Evolutionary conservation across 2,888 invertebrate genomes (phyloP), one percentile per base, ranked within the genome.

Genomic region (Pristionchus japonicus): DNA sequence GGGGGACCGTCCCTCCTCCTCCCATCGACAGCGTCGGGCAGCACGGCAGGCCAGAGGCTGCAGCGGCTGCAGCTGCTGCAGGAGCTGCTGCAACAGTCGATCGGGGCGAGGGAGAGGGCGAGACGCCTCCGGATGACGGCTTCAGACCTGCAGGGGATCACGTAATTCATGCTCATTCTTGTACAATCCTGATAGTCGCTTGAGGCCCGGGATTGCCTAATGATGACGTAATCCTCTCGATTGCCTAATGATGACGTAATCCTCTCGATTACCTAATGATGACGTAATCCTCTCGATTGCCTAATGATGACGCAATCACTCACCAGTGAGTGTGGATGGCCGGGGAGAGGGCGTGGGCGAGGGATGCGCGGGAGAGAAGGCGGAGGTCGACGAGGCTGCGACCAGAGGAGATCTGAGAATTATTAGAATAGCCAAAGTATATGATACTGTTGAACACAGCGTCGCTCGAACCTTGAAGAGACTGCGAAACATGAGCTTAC

Each of bases 321-420:
- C 3, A 52, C 70, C 80, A 80, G 77, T 17, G n/a, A 87, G 87
- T 6, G 87, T 37, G 11, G 87, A 87, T 7, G 87, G 80, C 15
- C 77, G 49, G 2, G 87, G 27, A 43, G 77, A 87, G 57, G 77
- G 31, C 9, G 87, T 49, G 37, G 80, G 77, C 27, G 82, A 83
- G 47, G 86, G 49, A 70, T 37, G 20, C 11, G 70, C 49, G 2
- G 86, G 67, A 49, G 86, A 86, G 85, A 85, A 85, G 9, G 86
- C 67, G 13, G 86, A 86, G 11, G 87, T 57, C 3, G 87, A 80
- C 6, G 87, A 80, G 37, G 87, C 52, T 34, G 43, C 23, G 57
- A 80, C 87, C 17, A 87, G 80, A 4, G 87, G 87, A 34, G 87
- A 87, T 27, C 87, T 87, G 80, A 23, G 11, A n/a, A 49, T 6